Evolutionary conservation across 2,888 invertebrate species (phyloP).

Genomic region (Aleiodes alternator): DNA sequence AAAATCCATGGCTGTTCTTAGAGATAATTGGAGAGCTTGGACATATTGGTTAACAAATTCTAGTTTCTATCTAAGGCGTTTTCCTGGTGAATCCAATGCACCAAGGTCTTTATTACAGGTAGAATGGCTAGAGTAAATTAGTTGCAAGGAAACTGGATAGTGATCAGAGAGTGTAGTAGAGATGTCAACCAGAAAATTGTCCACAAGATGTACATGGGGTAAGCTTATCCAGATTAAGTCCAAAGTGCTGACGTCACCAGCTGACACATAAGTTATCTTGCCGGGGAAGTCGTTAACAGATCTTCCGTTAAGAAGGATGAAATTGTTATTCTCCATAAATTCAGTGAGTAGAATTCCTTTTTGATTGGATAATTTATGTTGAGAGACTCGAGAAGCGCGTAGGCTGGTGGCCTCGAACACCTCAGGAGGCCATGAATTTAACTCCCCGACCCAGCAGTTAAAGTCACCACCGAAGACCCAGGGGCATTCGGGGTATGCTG

Average conservation of each 20-base stretch:
- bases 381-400: neutral
- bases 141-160: no score
- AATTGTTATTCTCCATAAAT: conserved; percentile 7
- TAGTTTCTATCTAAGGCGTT: no score
- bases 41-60: no score
- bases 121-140: no score
- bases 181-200: no score
- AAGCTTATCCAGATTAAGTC: conserved; percentile 36
- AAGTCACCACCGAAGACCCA: neutral
- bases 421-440: conserved; percentile 2
- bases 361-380: neutral
- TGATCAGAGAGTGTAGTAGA: no score
- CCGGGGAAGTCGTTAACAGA: neutral
- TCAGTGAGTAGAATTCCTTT: neutral
- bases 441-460: conserved; percentile 1
- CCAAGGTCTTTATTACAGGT: no score
- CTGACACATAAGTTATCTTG: neutral
- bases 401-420: neutral
- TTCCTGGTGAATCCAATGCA: no score
- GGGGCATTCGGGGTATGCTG: neutral
- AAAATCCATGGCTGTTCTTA: no score
- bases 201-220: no score
- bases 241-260: conserved; percentile 20
- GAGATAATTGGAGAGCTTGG: no score
- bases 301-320: conserved; percentile 1